These are phyloP conservation scores for Lepidothrix coronata DNA, from an alignment of 2,113 vertebrate species.

Conservation along the genomic window DNA sequence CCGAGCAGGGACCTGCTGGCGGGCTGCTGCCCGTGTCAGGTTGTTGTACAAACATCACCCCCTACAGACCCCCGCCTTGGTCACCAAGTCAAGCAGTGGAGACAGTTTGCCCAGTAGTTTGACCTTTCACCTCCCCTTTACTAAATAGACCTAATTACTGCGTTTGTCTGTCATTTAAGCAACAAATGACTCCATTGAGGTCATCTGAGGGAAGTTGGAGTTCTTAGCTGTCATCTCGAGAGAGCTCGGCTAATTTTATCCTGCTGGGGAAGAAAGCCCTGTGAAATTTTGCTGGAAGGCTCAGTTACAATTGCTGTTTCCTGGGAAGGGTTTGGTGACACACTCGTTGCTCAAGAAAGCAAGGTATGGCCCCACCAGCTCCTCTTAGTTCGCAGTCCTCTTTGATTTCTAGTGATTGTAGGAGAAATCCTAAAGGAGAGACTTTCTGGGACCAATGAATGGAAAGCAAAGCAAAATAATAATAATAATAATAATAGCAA, in stretches of 20 bases:
- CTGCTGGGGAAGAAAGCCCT: slow-evolving; percentile 63
- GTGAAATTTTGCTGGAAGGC: slow-evolving; percentile 43
- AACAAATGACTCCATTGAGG: slow-evolving; percentile 87
- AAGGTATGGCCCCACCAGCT: background rate
- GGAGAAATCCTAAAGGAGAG: background rate
- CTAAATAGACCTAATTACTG: slow-evolving; percentile 91
- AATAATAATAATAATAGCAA: too few relatives aligned
- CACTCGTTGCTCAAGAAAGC: fast-evolving
- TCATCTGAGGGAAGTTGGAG: slow-evolving; percentile 65
- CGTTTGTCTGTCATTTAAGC: slow-evolving; percentile 89
- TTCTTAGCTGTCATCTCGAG: slow-evolving; percentile 60
- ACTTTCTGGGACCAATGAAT: background rate
- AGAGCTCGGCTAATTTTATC: slow-evolving; percentile 67
- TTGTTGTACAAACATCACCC: slow-evolving; percentile 65
- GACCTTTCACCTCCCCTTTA: slow-evolving; percentile 86
- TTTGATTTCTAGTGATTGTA: fast-evolving
- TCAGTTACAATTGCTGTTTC: background rate
- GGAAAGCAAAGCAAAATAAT: background rate
- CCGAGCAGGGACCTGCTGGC: background rate
- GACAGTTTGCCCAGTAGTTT: slow-evolving; percentile 77
- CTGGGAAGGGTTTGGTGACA: slow-evolving; percentile 7
- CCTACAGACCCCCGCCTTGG: slow-evolving; percentile 16
- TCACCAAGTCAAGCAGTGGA: slow-evolving; percentile 77
- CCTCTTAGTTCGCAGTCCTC: background rate
- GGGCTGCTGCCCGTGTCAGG: background rate